phyloP scores from a whole-genome alignment of 2,888 invertebrate species.

The Ormyrus pomaceus region DNA sequence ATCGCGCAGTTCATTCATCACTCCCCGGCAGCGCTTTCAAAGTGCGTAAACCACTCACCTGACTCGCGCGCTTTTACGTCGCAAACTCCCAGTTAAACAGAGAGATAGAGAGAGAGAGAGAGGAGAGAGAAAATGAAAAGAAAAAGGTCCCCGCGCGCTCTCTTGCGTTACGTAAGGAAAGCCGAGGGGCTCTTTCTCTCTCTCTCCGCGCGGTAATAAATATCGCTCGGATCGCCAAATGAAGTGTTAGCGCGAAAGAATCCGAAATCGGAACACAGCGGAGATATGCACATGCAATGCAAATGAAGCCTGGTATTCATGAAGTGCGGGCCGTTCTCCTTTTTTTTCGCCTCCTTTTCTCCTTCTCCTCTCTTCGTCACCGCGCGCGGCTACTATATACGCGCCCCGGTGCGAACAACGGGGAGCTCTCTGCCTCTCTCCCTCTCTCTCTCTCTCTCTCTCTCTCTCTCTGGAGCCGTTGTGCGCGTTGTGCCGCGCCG shows the following conservation, averaged over 20 bases:
- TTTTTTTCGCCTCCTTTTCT: conserved; percentile 24
- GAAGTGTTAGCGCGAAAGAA: conserved; percentile 57
- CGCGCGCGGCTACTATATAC: conserved; percentile 8
- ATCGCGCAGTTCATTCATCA: too few relatives aligned
- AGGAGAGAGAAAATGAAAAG: conserved; percentile 3
- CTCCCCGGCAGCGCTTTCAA: too few relatives aligned
- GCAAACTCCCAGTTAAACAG: too few relatives aligned
- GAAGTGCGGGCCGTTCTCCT: conserved; percentile 22
- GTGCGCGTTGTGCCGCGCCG: not conserved
- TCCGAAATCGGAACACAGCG: conserved; percentile 57
- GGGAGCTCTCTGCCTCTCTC: not conserved
- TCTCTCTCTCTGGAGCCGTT: not conserved
- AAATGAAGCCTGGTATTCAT: conserved; percentile 55
- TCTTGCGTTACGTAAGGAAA: conserved; percentile 14
- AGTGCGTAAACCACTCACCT: too few relatives aligned
- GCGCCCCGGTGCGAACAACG: conserved; percentile 43
- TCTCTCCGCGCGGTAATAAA: conserved; percentile 36
- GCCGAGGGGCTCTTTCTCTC: not conserved
- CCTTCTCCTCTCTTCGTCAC: conserved; percentile 6
- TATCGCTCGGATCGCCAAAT: conserved; percentile 52
- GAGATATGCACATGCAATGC: conserved; percentile 56
- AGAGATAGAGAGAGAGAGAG: not conserved
- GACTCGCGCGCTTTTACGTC: too few relatives aligned
- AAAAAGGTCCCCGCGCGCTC: not conserved
- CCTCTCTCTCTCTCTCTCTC: not conserved